Evolutionary conservation across 2,888 invertebrate species (phyloP).

Genomic region (Panzeria rudis): DNA sequence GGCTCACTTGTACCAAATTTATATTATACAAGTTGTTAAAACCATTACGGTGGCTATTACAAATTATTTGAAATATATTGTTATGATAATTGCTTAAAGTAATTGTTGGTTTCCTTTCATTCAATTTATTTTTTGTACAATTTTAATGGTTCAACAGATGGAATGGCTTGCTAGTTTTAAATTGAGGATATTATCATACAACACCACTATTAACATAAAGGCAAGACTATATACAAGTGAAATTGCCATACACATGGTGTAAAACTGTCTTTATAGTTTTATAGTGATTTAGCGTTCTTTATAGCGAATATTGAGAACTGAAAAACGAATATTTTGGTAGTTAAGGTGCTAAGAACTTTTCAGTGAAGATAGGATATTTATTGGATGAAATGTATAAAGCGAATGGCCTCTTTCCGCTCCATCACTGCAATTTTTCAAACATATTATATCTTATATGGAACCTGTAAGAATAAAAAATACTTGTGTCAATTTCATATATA

Average conservation of each 20-base stretch:
- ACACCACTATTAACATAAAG: neutral
- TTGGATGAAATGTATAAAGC: no score
- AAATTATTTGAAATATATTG: slow-evolving; percentile 63
- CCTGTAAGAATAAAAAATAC: no score
- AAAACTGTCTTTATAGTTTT: neutral
- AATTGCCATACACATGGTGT: neutral
- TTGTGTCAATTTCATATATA: no score
- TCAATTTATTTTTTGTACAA: slow-evolving; percentile 20
- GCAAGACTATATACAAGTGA: neutral
- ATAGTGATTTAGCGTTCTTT: neutral
- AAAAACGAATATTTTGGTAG: no score
- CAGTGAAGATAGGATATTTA: no score
- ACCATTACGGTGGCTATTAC: slow-evolving; percentile 56
- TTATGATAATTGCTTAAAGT: slow-evolving; percentile 68
- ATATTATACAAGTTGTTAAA: slow-evolving; percentile 37
- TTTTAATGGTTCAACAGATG: slow-evolving; percentile 11
- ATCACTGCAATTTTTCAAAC: no score
- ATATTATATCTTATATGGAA: no score
- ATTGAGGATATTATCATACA: neutral
- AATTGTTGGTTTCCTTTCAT: slow-evolving; percentile 57
- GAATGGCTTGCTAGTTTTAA: neutral
- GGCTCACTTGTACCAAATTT: slow-evolving; percentile 17
- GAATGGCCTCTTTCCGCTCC: no score
- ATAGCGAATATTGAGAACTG: no score
- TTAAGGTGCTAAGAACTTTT: no score